Conservation (phyloP, 1,140 invertebrate genomes). For the Drosophila parvula region DNA sequence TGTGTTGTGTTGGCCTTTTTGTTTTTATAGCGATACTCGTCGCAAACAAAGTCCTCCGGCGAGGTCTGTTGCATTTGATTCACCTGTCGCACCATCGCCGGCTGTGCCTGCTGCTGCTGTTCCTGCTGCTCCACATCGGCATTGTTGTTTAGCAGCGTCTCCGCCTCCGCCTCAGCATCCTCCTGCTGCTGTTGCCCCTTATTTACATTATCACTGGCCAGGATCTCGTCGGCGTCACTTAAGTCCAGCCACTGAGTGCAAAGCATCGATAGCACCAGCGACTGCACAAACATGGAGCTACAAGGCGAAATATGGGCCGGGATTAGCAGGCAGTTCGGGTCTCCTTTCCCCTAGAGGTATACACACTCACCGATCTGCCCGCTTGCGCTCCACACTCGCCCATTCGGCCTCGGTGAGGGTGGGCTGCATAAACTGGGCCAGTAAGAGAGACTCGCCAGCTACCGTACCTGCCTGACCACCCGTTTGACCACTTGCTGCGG, state of each 20-base stretch:
- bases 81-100: constrained; percentile 70
- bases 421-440: constrained; percentile 83
- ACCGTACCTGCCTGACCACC: constrained; percentile 43
- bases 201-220: constrained; percentile 84
- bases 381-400: constrained; percentile 76
- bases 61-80: constrained; percentile 84
- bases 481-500: constrained; percentile 45
- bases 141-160: constrained; percentile 80
- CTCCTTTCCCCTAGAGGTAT: too few species aligned
- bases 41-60: constrained; percentile 80
- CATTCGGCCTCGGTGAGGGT: constrained; percentile 77
- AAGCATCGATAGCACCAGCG: constrained; percentile 75
- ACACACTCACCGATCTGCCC: constrained; percentile 73
- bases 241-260: constrained; percentile 66
- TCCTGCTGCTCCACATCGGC: constrained; percentile 68
- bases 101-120: constrained; percentile 45
- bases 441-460: constrained; percentile 65
- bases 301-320: neutral
- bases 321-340: neutral
- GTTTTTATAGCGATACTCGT: constrained; percentile 79
- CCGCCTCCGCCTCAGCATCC: constrained; percentile 67
- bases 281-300: constrained; percentile 82
- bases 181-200: constrained; percentile 67
- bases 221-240: constrained; percentile 52
- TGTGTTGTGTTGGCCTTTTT: constrained; percentile 76